A percentile compares a stretch with the other conserved stretches of the same genome.
These are phyloP conservation scores for Coracopsis vasa DNA, from an alignment of 2,113 vertebrate species.

Conservation along the genomic window DNA sequence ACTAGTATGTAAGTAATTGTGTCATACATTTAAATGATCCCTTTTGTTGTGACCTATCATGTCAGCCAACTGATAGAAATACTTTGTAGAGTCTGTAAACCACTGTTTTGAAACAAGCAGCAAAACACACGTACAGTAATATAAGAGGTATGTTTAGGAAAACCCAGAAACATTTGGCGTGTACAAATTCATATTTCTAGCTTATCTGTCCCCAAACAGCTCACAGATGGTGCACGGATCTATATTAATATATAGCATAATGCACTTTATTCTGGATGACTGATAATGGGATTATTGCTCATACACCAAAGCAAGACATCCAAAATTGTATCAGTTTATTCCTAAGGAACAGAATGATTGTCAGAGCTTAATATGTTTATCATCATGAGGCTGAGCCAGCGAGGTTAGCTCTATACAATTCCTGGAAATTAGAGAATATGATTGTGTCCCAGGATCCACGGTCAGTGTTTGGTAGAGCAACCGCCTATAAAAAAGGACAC, in stretches of 20 bases:
- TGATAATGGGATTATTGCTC: conserved; percentile 51
- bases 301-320: background rate
- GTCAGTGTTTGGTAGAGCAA: background rate
- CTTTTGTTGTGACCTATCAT: background rate
- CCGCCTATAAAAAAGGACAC: background rate
- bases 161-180: background rate
- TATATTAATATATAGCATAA: background rate
- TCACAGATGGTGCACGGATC: background rate
- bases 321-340: background rate
- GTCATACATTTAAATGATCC: background rate
- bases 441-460: background rate
- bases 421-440: background rate
- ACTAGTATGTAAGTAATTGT: background rate
- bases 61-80: background rate
- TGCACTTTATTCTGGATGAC: conserved; percentile 37
- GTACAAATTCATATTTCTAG: background rate
- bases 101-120: background rate
- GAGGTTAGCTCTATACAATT: background rate
- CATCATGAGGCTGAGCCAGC: background rate
- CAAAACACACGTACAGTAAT: background rate
- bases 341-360: background rate
- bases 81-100: background rate
- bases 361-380: background rate
- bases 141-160: background rate
- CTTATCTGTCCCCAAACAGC: background rate